phyloP scores from a whole-genome alignment of 2,113 vertebrate species.

The Himantopus leucocephalus region DNA sequence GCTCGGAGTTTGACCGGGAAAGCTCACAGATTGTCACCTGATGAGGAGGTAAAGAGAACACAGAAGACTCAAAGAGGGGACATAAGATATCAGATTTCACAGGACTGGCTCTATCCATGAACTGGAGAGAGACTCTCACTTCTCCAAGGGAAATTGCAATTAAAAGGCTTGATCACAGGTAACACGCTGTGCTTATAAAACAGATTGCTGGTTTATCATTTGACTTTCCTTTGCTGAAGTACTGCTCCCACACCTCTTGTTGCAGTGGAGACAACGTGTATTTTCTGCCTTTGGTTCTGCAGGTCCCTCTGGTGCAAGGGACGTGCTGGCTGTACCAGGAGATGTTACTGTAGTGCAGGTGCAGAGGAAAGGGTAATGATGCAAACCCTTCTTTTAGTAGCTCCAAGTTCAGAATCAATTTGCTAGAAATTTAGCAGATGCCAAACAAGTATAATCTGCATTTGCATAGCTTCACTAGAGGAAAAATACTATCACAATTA shows the following conservation, averaged over 20 bases:
- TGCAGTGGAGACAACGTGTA: not conserved
- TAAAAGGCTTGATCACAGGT: not conserved
- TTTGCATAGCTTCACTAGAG: not conserved
- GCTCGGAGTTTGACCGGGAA: slow-evolving; percentile 21
- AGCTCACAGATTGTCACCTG: not conserved
- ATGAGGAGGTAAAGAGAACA: not conserved
- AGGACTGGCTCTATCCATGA: not conserved
- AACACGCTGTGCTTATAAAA: not conserved
- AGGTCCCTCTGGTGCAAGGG: not conserved
- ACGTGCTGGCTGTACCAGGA: not conserved
- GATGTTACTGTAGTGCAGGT: not conserved
- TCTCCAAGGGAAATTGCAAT: not conserved
- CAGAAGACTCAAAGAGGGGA: not conserved
- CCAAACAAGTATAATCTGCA: not conserved
- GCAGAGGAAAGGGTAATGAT: not conserved
- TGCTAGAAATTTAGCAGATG: not conserved
- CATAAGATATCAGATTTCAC: not conserved
- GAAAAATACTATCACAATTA: not conserved
- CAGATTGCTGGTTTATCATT: not conserved
- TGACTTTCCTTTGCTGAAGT: not conserved
- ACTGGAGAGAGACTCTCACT: not conserved
- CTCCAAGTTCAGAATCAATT: not conserved
- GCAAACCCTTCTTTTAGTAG: not conserved
- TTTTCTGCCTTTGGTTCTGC: not conserved
- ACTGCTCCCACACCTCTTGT: not conserved